phyloP scores from a whole-genome alignment of 2,888 invertebrate genomes.

The Formica aserva region DNA sequence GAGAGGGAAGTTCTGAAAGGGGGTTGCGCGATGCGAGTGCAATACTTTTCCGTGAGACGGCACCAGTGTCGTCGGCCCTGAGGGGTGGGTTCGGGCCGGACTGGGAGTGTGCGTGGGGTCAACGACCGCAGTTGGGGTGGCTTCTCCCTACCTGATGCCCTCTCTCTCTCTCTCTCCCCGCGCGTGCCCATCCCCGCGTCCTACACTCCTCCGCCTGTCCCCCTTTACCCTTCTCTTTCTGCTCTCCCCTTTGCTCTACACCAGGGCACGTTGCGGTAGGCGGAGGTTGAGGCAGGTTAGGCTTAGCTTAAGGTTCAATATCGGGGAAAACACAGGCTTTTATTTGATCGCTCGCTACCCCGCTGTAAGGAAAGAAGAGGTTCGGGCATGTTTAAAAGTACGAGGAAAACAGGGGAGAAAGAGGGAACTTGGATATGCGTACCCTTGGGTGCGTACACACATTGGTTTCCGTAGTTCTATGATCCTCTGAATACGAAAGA shows the following conservation, averaged over 20 bases:
- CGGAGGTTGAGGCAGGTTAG: constrained; percentile 84
- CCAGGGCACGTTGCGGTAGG: constrained; percentile 78
- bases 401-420: constrained; percentile 27
- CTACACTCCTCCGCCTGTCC: constrained; percentile 60
- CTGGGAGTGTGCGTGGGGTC: constrained; percentile 83
- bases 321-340: constrained; percentile 82
- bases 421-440: constrained; percentile 55
- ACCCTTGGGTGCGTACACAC: constrained; percentile 66
- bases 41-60: constrained; percentile 84
- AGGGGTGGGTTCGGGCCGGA: constrained; percentile 82
- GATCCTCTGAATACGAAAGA: constrained; percentile 74
- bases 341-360: constrained; percentile 80
- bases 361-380: constrained; percentile 39
- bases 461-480: constrained; percentile 70
- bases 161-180: constrained; percentile 66
- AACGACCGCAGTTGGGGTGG: constrained; percentile 84
- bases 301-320: constrained; percentile 84
- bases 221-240: constrained; percentile 50
- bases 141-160: constrained; percentile 80
- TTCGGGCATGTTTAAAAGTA: constrained; percentile 2
- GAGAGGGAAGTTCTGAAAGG: constrained; percentile 77
- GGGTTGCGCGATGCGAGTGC: constrained; percentile 79
- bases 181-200: constrained; percentile 45
- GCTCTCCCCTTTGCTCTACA: constrained; percentile 68
- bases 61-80: constrained; percentile 84